These are phyloP conservation scores for Triplophysa dalaica DNA, from an alignment of 2,113 vertebrate species.

Conservation along the genomic window DNA sequence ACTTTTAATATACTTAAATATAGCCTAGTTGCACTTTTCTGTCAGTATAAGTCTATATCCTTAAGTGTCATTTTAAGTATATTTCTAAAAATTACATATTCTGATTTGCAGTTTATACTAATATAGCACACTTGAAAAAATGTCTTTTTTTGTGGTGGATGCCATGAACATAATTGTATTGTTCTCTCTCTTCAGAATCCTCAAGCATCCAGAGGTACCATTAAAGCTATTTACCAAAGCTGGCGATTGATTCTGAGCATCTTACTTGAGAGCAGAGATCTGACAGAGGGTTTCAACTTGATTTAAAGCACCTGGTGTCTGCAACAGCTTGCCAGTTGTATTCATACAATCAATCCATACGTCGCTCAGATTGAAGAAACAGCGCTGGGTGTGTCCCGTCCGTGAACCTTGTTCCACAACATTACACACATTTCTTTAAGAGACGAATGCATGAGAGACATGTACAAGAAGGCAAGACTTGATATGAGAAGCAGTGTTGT, in stretches of 20 bases:
- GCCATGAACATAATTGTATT: not conserved
- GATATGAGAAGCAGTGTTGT: conserved; percentile 30
- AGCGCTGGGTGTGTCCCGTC: conserved; percentile 57
- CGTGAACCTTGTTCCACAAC: conserved; percentile 71
- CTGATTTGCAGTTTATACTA: too few species aligned
- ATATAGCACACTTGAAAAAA: too few species aligned
- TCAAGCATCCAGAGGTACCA: not conserved
- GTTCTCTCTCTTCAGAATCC: not conserved
- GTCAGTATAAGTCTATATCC: too few species aligned
- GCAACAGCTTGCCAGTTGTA: conserved; percentile 57
- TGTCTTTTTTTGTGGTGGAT: too few species aligned
- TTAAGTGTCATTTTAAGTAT: too few species aligned
- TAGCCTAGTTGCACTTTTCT: too few species aligned
- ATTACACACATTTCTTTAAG: conserved; percentile 66
- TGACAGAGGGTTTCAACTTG: conserved; percentile 52
- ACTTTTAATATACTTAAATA: too few species aligned
- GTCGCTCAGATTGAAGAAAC: conserved; percentile 66
- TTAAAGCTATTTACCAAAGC: not conserved
- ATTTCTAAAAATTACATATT: too few species aligned
- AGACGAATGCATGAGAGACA: conserved; percentile 52
- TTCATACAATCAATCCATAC: conserved; percentile 67
- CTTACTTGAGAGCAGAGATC: conserved; percentile 31
- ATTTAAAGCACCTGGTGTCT: conserved; percentile 61
- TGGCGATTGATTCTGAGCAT: not conserved
- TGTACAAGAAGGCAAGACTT: conserved; percentile 45